These are phyloP conservation scores for Rhopalosiphum nymphaeae DNA, from an alignment of 2,888 invertebrate genomes.

Conservation along the genomic window DNA sequence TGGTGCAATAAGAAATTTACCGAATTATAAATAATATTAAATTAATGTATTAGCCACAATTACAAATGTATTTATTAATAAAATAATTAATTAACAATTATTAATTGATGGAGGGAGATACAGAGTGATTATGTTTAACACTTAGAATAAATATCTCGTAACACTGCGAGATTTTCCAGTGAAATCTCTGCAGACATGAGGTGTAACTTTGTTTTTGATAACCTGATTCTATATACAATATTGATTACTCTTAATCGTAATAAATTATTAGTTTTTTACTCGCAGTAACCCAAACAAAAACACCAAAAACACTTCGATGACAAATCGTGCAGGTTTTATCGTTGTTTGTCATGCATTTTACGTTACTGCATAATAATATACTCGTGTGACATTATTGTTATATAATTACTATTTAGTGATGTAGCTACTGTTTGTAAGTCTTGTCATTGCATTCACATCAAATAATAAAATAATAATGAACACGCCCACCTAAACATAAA, in stretches of 20 bases:
- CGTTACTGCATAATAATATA: neutral
- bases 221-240: neutral
- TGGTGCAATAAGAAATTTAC: neutral
- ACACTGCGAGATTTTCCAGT: neutral
- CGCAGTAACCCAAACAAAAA: neutral
- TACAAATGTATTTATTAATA: neutral
- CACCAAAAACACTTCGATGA: neutral
- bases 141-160: neutral
- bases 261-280: neutral
- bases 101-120: neutral
- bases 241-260: neutral
- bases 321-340: neutral
- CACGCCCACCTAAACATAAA: neutral
- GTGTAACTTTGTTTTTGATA: neutral
- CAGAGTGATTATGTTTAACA: fast-evolving
- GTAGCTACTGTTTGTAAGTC: neutral
- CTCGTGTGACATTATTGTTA: neutral
- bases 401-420: neutral
- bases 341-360: neutral
- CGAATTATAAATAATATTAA: neutral
- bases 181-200: neutral
- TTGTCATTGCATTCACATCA: neutral
- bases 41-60: neutral
- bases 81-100: neutral
- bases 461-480: neutral